Conservation (phyloP, 1,140 invertebrate species). For the Aphidius ervi region DNA sequence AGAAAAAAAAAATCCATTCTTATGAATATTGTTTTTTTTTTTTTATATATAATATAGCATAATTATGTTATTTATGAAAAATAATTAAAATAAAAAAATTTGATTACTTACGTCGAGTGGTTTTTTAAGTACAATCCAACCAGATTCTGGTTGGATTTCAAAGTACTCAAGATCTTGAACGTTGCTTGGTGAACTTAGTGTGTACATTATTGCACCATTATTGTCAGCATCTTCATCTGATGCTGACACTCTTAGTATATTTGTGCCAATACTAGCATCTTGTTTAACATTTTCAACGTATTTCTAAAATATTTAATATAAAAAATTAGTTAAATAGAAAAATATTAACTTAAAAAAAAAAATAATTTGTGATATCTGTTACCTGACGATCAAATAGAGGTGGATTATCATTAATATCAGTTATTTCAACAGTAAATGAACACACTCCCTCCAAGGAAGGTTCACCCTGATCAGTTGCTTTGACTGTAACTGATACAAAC, state of each 20-base stretch:
- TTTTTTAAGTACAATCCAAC: constrained; percentile 92
- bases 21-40: background rate
- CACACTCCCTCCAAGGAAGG: constrained; percentile 91
- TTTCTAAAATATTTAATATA: constrained; percentile 63
- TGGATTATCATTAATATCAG: constrained; percentile 91
- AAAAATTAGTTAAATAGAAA: background rate
- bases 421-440: constrained; percentile 94
- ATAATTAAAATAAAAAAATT: constrained; percentile 10
- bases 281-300: constrained; percentile 96
- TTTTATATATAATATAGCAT: no score
- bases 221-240: constrained; percentile 95
- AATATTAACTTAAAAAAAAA: background rate
- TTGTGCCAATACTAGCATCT: constrained; percentile 91
- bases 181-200: constrained; percentile 79
- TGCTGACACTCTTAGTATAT: constrained; percentile 88
- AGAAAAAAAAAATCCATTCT: constrained; percentile 9
- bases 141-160: constrained; percentile 91
- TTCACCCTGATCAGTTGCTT: constrained; percentile 94
- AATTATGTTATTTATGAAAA: no score
- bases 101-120: constrained; percentile 87
- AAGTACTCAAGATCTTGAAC: constrained; percentile 88
- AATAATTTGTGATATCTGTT: constrained; percentile 27
- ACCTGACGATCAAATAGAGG: constrained; percentile 92
- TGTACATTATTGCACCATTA: constrained; percentile 92
- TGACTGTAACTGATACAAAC: constrained; percentile 92